Percentiles rank a stretch among this genome's conserved stretches.
These are phyloP conservation scores for Halichoeres trimaculatus DNA, from an alignment of 2,113 vertebrate species.

Conservation along the genomic window DNA sequence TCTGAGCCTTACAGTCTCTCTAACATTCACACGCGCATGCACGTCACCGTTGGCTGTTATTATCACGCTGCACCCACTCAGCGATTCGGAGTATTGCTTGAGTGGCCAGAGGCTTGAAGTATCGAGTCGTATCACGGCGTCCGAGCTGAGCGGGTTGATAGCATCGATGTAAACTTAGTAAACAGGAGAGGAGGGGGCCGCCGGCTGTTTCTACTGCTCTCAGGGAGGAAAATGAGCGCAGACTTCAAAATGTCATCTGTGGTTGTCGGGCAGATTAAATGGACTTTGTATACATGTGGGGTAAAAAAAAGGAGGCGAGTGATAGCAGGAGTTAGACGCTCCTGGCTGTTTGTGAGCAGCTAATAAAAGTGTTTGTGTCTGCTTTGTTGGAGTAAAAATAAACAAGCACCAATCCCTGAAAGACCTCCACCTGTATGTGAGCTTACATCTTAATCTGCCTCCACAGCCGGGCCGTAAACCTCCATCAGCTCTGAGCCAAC, in stretches of 20 bases:
- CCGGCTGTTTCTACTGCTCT: slow-evolving; percentile 49
- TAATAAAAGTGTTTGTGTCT: slow-evolving; percentile 27
- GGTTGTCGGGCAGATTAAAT: slow-evolving; percentile 64
- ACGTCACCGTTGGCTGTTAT: slow-evolving; percentile 70
- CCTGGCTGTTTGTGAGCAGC: slow-evolving; percentile 38
- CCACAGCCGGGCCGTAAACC: not conserved
- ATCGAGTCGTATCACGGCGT: slow-evolving; percentile 63
- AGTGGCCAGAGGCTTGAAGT: slow-evolving; percentile 60
- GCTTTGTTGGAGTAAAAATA: slow-evolving; percentile 25
- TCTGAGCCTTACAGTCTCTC: slow-evolving; percentile 24
- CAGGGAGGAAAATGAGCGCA: slow-evolving; percentile 38
- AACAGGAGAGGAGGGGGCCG: slow-evolving; percentile 36
- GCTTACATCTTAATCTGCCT: not conserved
- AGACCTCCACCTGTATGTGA: slow-evolving; percentile 14
- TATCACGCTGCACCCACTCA: slow-evolving; percentile 52
- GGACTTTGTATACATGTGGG: slow-evolving; percentile 26
- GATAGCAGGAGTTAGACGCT: slow-evolving; percentile 27
- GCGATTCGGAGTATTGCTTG: slow-evolving; percentile 32
- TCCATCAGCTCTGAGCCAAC: not conserved
- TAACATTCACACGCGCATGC: slow-evolving; percentile 48
- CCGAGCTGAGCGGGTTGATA: slow-evolving; percentile 16
- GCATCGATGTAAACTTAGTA: slow-evolving; percentile 61
- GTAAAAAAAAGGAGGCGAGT: slow-evolving; percentile 1
- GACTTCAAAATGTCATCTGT: slow-evolving; percentile 69
- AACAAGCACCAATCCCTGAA: slow-evolving; percentile 2